Conservation (phyloP, 2,113 vertebrate species). For the Tamias sibiricus region DNA sequence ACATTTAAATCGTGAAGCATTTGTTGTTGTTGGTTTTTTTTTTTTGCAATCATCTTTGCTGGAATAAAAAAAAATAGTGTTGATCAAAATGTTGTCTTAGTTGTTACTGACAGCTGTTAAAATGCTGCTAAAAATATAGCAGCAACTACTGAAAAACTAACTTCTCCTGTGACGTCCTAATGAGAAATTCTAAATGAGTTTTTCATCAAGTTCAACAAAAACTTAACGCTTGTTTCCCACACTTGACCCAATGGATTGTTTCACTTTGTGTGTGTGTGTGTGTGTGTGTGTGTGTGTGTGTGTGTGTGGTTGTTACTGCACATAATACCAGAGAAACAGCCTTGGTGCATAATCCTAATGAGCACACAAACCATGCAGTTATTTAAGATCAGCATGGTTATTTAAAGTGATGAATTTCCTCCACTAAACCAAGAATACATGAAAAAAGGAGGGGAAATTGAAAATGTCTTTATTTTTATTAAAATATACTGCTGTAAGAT, state of each 20-base stretch:
- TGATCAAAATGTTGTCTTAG: constrained; percentile 83
- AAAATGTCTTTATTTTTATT: constrained; percentile 69
- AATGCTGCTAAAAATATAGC: constrained; percentile 88
- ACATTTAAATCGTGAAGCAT: constrained; percentile 72
- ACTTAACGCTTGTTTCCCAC: constrained; percentile 64
- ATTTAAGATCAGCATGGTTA: constrained; percentile 74
- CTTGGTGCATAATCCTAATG: constrained; percentile 52
- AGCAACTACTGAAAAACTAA: constrained; percentile 84
- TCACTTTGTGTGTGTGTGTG: constrained; percentile 36
- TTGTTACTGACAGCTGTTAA: constrained; percentile 89
- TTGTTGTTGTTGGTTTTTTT: constrained; percentile 48
- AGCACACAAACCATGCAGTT: constrained; percentile 44
- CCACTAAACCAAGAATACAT: constrained; percentile 73
- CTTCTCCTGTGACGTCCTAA: constrained; percentile 82
- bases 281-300: no score
- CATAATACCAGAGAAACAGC: background rate
- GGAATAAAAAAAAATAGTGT: constrained; percentile 78
- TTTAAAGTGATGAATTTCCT: constrained; percentile 75
- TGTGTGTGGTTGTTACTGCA: constrained; percentile 30
- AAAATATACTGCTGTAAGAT: constrained; percentile 78
- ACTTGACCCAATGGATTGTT: constrained; percentile 59
- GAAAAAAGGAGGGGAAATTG: constrained; percentile 65
- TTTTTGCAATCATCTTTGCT: constrained; percentile 77
- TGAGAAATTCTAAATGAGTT: constrained; percentile 82
- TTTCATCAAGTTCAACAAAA: constrained; percentile 75